Evolutionary conservation across 1,140 invertebrate species (phyloP).

Genomic region (Ips typographus): DNA sequence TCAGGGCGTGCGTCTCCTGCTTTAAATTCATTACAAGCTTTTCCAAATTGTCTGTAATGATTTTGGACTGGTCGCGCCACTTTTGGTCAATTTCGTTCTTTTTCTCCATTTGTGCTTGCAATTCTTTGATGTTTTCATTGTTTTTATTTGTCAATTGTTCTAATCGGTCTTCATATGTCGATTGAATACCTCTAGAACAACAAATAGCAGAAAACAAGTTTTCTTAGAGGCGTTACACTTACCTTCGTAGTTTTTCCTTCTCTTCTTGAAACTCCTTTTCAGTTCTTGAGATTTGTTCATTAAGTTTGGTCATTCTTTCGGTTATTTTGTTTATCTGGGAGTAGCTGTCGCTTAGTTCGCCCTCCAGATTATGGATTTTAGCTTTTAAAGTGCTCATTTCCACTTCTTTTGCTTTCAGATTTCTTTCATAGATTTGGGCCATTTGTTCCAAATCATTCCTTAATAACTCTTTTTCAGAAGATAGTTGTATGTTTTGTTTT

Average conservation of each 20-base stretch:
- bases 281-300: slow-evolving; percentile 35
- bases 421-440: slow-evolving; percentile 47
- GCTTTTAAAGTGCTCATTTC: slow-evolving; percentile 47
- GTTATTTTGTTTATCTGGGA: slow-evolving; percentile 36
- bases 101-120: slow-evolving; percentile 41
- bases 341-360: slow-evolving; percentile 40
- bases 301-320: slow-evolving; percentile 35
- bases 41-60: slow-evolving; percentile 49
- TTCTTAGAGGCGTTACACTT: neutral
- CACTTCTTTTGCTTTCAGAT: slow-evolving; percentile 47
- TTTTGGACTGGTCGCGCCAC: slow-evolving; percentile 52
- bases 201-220: neutral
- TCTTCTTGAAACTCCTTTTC: slow-evolving; percentile 38
- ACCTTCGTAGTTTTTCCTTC: slow-evolving; percentile 37
- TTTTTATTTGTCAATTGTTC: slow-evolving; percentile 38
- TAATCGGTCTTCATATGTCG: slow-evolving; percentile 36
- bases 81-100: slow-evolving; percentile 47
- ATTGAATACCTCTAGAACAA: slow-evolving; percentile 26
- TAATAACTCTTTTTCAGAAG: slow-evolving; percentile 48
- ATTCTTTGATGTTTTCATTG: slow-evolving; percentile 40
- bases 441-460: slow-evolving; percentile 51
- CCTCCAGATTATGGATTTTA: slow-evolving; percentile 46
- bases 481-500: slow-evolving; percentile 49
- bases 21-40: slow-evolving; percentile 51
- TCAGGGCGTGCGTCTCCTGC: slow-evolving; percentile 47